These are phyloP conservation scores for Brachyhypopomus occidentalis DNA, from an alignment of 2,113 vertebrate genomes.

Conservation along the genomic window DNA sequence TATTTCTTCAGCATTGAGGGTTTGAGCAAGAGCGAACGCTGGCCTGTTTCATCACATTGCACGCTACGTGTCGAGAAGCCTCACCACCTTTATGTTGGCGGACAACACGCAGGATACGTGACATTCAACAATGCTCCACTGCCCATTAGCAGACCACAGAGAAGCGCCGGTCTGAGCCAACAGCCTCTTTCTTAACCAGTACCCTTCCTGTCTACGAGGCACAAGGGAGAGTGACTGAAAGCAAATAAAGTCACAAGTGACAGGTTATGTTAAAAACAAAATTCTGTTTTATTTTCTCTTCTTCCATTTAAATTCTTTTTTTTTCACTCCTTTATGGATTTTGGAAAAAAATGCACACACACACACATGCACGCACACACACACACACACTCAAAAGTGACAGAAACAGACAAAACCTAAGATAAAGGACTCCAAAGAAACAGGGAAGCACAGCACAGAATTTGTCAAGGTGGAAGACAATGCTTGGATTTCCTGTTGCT, in stretches of 20 bases:
- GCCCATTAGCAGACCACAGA: background rate
- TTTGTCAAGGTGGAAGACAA: slow-evolving; percentile 67
- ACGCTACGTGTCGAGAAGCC: background rate
- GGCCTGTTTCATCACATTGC: background rate
- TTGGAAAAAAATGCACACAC: slow-evolving; percentile 55
- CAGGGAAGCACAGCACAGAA: slow-evolving; percentile 65
- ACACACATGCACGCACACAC: slow-evolving; percentile 54
- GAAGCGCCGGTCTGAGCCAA: slow-evolving; percentile 15
- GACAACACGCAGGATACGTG: background rate
- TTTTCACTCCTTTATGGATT: slow-evolving; percentile 68
- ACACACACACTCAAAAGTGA: slow-evolving; percentile 52
- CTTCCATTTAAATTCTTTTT: slow-evolving; percentile 65
- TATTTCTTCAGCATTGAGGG: background rate
- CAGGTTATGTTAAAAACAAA: slow-evolving; percentile 74
- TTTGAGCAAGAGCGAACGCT: background rate
- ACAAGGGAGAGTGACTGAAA: background rate
- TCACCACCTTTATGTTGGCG: background rate
- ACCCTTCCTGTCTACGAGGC: background rate
- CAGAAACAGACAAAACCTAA: slow-evolving; percentile 47
- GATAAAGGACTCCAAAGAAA: slow-evolving; percentile 48
- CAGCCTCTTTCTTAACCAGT: background rate
- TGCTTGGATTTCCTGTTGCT: slow-evolving; percentile 43
- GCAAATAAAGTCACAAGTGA: slow-evolving; percentile 15
- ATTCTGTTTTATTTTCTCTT: slow-evolving; percentile 67
- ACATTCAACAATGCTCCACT: background rate